These are phyloP conservation scores for Anolis apletophallus DNA, from an alignment of 2,797 vertebrate genomes.

Conservation along the genomic window DNA sequence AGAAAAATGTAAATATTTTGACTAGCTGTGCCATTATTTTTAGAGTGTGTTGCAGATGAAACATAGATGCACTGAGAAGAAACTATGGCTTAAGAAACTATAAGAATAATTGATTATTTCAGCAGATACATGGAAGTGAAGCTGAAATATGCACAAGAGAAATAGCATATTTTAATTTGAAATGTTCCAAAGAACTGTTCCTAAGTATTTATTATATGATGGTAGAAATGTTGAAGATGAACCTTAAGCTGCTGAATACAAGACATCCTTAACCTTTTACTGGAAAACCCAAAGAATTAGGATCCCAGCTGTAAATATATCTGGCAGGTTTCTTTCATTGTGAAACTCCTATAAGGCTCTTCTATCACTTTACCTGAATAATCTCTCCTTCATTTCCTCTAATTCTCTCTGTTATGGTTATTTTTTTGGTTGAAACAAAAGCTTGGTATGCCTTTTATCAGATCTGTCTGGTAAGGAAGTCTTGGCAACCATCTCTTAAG, in stretches of 20 bases:
- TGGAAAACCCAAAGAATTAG: background rate
- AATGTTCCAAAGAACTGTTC: background rate
- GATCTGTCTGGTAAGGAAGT: background rate
- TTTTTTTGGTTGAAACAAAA: background rate
- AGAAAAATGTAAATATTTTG: constrained; percentile 92
- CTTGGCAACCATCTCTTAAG: background rate
- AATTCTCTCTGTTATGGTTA: background rate
- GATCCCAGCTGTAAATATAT: background rate
- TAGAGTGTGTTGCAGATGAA: constrained; percentile 68
- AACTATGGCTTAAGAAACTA: constrained; percentile 69
- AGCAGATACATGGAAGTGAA: constrained; percentile 65
- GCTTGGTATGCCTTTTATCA: background rate
- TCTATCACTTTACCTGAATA: background rate
- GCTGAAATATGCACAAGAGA: constrained; percentile 45
- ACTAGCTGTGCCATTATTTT: constrained; percentile 78
- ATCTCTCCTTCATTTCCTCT: background rate
- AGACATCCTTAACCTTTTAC: background rate
- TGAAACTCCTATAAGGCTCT: background rate
- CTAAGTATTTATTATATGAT: background rate
- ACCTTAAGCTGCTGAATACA: background rate
- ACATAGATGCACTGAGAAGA: constrained; percentile 67
- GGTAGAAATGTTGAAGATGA: background rate
- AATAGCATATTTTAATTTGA: constrained; percentile 3
- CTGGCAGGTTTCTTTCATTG: background rate
- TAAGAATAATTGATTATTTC: constrained; percentile 68